These are phyloP conservation scores for Mesitornis unicolor DNA, from an alignment of 2,113 vertebrate genomes.

Conservation along the genomic window DNA sequence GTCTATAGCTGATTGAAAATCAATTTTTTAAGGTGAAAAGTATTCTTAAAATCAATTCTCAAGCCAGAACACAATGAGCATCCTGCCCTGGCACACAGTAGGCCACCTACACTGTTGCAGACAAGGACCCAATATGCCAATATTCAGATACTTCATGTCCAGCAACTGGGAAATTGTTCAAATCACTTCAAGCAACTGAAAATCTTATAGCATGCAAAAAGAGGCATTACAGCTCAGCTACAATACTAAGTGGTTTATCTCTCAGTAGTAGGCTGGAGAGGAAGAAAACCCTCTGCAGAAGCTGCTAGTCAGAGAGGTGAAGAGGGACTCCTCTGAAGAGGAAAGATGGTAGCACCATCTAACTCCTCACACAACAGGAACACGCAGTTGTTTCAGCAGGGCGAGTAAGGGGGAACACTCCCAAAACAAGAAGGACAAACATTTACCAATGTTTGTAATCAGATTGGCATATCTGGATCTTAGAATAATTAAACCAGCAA, in stretches of 20 bases:
- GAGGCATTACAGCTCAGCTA: neutral
- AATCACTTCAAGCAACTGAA: neutral
- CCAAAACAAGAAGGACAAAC: neutral
- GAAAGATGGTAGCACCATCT: neutral
- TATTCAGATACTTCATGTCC: neutral
- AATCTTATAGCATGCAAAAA: neutral
- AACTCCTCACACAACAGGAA: neutral
- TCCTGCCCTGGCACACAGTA: neutral
- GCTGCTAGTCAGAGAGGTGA: neutral
- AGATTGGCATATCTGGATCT: neutral
- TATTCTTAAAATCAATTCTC: neutral
- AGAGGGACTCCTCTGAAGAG: neutral
- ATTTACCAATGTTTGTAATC: neutral
- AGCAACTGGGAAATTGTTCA: neutral
- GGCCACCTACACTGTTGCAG: neutral
- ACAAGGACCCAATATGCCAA: neutral
- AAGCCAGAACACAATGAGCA: neutral
- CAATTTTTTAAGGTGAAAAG: neutral
- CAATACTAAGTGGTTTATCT: neutral
- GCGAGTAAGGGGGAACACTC: neutral
- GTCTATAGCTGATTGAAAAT: neutral
- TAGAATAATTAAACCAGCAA: constrained; percentile 54
- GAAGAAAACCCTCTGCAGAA: neutral
- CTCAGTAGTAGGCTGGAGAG: neutral
- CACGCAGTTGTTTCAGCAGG: fast-evolving